A percentile compares a stretch with the other conserved stretches of the same genome.
phyloP scores from a whole-genome alignment of 2,888 invertebrate genomes.

The Drosophila anomalata region DNA sequence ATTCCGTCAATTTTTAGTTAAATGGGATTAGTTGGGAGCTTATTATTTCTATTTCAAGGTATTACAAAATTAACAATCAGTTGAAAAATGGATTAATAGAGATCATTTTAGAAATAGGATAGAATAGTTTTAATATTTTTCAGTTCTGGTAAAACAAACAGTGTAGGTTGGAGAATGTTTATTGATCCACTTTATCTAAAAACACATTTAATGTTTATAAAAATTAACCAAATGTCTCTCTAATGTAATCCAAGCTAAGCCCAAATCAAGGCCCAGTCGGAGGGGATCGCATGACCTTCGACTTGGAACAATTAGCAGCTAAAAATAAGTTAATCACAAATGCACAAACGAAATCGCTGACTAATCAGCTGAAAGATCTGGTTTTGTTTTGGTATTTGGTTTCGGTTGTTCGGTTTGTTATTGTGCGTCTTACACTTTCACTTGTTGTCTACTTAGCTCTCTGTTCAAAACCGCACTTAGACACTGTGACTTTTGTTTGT shows the following conservation, averaged over 20 bases:
- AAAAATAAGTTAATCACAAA: constrained; percentile 38
- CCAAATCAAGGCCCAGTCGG: neutral
- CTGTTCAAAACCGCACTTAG: constrained; percentile 1
- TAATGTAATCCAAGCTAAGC: neutral
- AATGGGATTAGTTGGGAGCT: constrained; percentile 25
- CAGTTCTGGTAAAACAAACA: too few species aligned
- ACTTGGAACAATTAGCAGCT: constrained; percentile 39
- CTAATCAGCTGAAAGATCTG: constrained; percentile 32
- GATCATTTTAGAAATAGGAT: neutral
- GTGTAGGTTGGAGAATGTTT: too few species aligned
- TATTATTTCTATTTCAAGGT: constrained; percentile 11
- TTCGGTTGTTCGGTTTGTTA: constrained; percentile 25
- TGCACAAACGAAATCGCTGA: constrained; percentile 23
- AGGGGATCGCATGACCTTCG: constrained; percentile 33
- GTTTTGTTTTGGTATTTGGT: constrained; percentile 30
- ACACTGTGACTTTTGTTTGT: constrained; percentile 12
- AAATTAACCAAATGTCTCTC: too few species aligned
- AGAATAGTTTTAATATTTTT: too few species aligned
- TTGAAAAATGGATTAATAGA: neutral
- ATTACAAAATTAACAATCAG: neutral
- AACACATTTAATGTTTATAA: too few species aligned
- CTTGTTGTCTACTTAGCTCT: constrained; percentile 19
- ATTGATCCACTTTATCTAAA: too few species aligned
- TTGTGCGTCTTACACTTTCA: constrained; percentile 29
- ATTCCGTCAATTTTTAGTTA: constrained; percentile 81